phyloP scores from a whole-genome alignment of 2,888 invertebrate genomes.

The Pseudococcus longispinus region DNA sequence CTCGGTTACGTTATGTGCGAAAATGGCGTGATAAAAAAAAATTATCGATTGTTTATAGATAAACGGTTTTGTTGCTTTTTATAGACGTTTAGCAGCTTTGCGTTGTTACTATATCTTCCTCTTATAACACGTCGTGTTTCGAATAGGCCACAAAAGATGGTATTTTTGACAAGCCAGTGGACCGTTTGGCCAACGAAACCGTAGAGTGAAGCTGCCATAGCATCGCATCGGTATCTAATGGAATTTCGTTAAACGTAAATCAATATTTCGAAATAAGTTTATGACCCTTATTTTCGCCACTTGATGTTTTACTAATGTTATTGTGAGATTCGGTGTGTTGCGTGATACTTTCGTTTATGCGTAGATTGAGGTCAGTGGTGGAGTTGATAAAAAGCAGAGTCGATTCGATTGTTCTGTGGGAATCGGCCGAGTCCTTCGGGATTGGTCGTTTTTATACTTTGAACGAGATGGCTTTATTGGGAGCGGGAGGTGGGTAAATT shows the following conservation, averaged over 20 bases:
- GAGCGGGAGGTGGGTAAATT: no score
- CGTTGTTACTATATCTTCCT: not conserved
- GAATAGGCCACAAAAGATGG: not conserved
- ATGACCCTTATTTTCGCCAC: not conserved
- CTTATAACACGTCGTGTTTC: no score
- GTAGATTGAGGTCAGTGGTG: no score
- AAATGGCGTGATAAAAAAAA: constrained; percentile 11
- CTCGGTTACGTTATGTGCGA: not conserved
- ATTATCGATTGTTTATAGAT: not conserved
- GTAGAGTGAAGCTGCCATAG: not conserved
- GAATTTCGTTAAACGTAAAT: not conserved
- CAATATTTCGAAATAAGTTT: not conserved
- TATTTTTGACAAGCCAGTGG: not conserved
- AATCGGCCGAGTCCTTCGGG: no score
- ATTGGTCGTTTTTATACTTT: no score
- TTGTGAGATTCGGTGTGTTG: no score
- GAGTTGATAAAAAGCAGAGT: no score
- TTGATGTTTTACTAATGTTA: no score
- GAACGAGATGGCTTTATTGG: no score
- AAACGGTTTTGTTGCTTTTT: not conserved
- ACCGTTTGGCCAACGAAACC: not conserved
- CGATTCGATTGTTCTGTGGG: no score
- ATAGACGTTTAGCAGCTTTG: not conserved
- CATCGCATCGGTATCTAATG: not conserved
- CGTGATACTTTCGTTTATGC: no score